A percentile compares a stretch with the other conserved stretches of the same genome.
These are phyloP conservation scores for Gasteruption jaculator DNA, from an alignment of 2,888 invertebrate genomes.

Conservation along the genomic window DNA sequence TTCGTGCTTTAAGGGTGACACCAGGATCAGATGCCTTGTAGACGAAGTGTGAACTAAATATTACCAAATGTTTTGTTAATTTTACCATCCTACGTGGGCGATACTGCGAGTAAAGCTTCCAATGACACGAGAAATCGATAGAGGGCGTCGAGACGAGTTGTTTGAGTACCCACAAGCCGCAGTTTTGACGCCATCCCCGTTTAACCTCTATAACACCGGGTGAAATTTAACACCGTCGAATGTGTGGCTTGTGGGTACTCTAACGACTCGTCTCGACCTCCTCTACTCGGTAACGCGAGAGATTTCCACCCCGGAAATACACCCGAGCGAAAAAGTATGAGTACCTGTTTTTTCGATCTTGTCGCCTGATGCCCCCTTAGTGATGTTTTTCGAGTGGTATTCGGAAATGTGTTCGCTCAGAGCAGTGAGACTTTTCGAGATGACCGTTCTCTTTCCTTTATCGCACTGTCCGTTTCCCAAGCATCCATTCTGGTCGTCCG, in stretches of 20 bases:
- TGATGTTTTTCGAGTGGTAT: conserved; percentile 34
- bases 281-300: conserved; percentile 2
- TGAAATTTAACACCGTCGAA: neutral
- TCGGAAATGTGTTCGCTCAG: conserved; percentile 22
- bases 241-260: neutral
- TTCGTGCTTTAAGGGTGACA: conserved; percentile 34
- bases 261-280: conserved; percentile 8
- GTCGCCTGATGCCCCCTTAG: conserved; percentile 39
- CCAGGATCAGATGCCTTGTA: conserved; percentile 35
- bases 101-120: no score
- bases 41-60: conserved; percentile 28
- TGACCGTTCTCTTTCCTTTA: conserved; percentile 12
- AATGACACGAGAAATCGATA: no score
- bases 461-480: conserved; percentile 13
- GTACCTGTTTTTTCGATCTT: conserved; percentile 33
- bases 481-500: conserved; percentile 21
- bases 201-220: no score
- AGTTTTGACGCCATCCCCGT: no score
- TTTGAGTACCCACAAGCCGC: no score
- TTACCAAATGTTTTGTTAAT: neutral
- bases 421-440: conserved; percentile 31
- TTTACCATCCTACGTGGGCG: no score
- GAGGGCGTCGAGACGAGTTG: no score
- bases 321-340: conserved; percentile 12
- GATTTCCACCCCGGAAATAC: neutral